A percentile compares a stretch with the other conserved stretches of the same genome.
Evolutionary conservation across 2,113 vertebrate genomes (phyloP).

Genomic region (Rynchops niger): DNA sequence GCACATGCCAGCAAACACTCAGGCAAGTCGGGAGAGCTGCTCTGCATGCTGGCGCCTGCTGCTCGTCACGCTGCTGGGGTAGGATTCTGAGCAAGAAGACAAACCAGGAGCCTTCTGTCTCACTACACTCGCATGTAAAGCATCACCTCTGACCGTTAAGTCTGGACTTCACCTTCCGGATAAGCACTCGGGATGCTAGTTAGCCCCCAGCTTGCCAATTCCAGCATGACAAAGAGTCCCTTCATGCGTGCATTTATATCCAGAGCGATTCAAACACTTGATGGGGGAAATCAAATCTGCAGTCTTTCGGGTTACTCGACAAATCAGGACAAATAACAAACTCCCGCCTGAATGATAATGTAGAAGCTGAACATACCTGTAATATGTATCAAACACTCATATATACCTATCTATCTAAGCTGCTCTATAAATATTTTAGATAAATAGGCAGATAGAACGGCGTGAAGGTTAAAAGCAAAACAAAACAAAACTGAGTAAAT

Average conservation of each 20-base stretch:
- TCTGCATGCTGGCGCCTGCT: accelerated
- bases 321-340: not conserved
- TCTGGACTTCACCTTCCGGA: not conserved
- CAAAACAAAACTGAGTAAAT: not conserved
- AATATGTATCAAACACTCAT: not conserved
- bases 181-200: not conserved
- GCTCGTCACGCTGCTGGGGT: not conserved
- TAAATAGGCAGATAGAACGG: not conserved
- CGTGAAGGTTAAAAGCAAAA: not conserved
- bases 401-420: not conserved
- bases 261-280: not conserved
- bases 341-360: not conserved
- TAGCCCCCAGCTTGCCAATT: not conserved
- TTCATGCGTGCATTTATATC: not conserved
- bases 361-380: not conserved
- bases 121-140: not conserved
- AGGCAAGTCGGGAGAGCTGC: accelerated
- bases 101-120: not conserved
- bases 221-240: not conserved
- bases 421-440: conserved; percentile 28
- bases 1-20: not conserved
- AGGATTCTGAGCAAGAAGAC: not conserved
- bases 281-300: not conserved
- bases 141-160: not conserved
- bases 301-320: not conserved